Base-by-base conservation (phyloP, 2,888 invertebrate genomes). In the Protonemura montana region DNA sequence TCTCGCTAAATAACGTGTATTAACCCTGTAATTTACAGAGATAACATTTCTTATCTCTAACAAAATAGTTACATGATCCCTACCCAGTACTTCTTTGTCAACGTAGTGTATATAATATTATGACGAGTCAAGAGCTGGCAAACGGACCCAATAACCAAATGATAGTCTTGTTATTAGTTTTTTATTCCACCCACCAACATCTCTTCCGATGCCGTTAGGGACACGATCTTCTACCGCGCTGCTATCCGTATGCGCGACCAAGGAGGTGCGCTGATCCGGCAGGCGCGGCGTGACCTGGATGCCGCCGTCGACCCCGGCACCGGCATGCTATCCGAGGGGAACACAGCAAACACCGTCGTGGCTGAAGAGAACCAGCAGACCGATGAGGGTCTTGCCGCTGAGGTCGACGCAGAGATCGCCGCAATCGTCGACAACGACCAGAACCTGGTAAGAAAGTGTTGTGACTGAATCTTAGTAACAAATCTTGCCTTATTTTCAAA, bases 171-270 rank as follows among this genome's bases (percentile, higher is more conserved):
- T n/a, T n/a, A n/a, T n/a, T n/a, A n/a, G n/a, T n/a, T n/a, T n/a
- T n/a, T n/a, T n/a, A n/a, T n/a, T n/a, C n/a, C 35, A 35, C 35
- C 35, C 35, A 35, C 35, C 35, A 35, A 35, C 35, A 21, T 59
- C 13, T 10, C 2, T 7, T 10, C 59, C 59, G 16, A 21, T 41
- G 6, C 41, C 41, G 41, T 7, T 88, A 97, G 97, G 90, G 98
- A 98, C 89, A 98, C 98, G 0, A 96, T 98, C 86, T 99, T 98
- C 91, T 98, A 98, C 91, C 95, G 96, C 86, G 96, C 98, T 0
- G 98, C 97, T 0, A 92, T 97, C 0, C 96, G 96, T 90, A 96
- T 99, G 95, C 94, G 97, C 76, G 98, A 98, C 89, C 97, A 91
- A 91, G 98, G 98, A 87, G 93, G 94, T 28, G 93, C 94, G 0